Conservation (phyloP, 2,113 vertebrate species). For the Anhinga anhinga region DNA sequence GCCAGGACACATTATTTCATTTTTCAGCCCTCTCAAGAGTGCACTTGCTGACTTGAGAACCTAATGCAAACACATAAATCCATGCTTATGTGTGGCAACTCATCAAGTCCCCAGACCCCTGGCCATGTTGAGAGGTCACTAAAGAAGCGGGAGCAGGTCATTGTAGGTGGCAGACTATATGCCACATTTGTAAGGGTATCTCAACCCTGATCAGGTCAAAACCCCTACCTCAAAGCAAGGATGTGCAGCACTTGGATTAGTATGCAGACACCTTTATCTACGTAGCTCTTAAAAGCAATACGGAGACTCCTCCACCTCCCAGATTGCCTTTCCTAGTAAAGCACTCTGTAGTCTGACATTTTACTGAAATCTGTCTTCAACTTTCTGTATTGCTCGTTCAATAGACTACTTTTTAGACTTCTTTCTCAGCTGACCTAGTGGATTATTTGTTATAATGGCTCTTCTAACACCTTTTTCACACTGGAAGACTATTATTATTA, state of each 20-base stretch:
- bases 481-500: background rate
- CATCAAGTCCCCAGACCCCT: background rate
- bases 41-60: background rate
- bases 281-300: background rate
- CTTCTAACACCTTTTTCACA: background rate
- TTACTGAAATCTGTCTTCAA: background rate
- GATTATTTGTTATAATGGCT: background rate
- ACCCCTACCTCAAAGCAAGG: background rate
- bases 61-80: background rate
- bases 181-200: background rate
- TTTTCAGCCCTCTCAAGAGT: background rate
- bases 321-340: background rate
- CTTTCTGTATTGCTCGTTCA: background rate
- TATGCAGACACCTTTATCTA: background rate
- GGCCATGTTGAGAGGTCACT: background rate
- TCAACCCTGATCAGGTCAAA: background rate
- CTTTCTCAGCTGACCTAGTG: background rate
- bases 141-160: background rate
- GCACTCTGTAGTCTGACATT: background rate
- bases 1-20: background rate
- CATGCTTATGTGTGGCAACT: background rate
- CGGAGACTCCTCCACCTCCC: background rate
- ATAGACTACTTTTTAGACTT: background rate
- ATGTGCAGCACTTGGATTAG: background rate
- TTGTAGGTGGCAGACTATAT: too few species aligned